Evolutionary conservation across 1,140 invertebrate genomes (phyloP).

Genomic region (Zaprionus taronus): DNA sequence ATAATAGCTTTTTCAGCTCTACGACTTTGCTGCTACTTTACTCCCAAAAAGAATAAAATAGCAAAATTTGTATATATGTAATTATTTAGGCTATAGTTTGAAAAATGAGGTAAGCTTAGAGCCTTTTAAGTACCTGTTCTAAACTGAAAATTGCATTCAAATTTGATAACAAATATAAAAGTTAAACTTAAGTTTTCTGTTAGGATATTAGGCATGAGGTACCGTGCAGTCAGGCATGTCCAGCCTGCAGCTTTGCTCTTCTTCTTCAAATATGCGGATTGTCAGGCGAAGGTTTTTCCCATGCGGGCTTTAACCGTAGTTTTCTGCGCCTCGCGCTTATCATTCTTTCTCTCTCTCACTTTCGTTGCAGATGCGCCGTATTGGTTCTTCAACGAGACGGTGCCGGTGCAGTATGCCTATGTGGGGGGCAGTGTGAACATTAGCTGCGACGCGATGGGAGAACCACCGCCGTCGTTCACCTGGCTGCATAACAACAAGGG

Average conservation of each 20-base stretch:
- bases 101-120: not conserved
- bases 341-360: conserved; percentile 5
- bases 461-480: conserved; percentile 86
- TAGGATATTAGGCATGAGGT: not conserved
- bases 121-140: accelerated
- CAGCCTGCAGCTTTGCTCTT: not conserved
- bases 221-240: not conserved
- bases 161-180: not conserved
- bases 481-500: conserved; percentile 85
- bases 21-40: not conserved
- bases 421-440: conserved; percentile 86
- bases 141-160: not conserved
- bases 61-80: too few species aligned
- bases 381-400: conserved; percentile 78
- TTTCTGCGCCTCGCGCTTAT: not conserved
- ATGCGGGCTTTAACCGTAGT: not conserved
- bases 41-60: accelerated
- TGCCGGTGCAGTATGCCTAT: conserved; percentile 84
- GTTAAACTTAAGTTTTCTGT: not conserved
- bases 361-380: conserved; percentile 69
- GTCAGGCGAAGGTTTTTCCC: not conserved
- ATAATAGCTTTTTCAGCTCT: not conserved
- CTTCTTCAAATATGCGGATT: conserved; percentile 1
- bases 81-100: too few species aligned
- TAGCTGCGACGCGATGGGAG: conserved; percentile 86